A percentile compares a stretch with the other conserved stretches of the same genome.
phyloP scores from a whole-genome alignment of 2,797 vertebrate genomes.

The Geotria australis region DNA sequence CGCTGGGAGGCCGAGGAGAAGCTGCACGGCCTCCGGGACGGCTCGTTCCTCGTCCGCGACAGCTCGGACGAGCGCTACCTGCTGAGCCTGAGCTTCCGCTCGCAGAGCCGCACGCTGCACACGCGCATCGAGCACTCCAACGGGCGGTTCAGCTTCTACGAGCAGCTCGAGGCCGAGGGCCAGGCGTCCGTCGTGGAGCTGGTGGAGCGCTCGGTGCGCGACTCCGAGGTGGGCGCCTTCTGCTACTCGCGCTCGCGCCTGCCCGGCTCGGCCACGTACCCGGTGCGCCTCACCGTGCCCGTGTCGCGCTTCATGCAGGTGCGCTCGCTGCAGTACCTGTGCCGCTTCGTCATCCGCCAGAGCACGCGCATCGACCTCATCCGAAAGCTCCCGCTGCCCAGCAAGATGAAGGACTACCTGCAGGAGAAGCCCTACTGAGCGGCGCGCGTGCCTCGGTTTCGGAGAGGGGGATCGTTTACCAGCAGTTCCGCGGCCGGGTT shows the following conservation, averaged over 20 bases:
- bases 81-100: slow-evolving; percentile 88
- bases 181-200: slow-evolving; percentile 90
- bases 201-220: slow-evolving; percentile 84
- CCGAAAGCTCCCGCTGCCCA: slow-evolving; percentile 97
- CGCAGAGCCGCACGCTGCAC: slow-evolving; percentile 83
- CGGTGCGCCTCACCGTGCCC: slow-evolving; percentile 73
- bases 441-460: slow-evolving; percentile 4
- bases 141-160: slow-evolving; percentile 94
- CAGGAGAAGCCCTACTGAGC: slow-evolving; percentile 99
- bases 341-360: slow-evolving; percentile 88
- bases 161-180: slow-evolving; percentile 87
- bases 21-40: slow-evolving; percentile 53
- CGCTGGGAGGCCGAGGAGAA: slow-evolving; percentile 96
- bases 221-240: slow-evolving; percentile 93
- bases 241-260: slow-evolving; percentile 86
- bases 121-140: slow-evolving; percentile 95
- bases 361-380: slow-evolving; percentile 95
- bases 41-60: slow-evolving; percentile 80
- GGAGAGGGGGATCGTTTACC: no score
- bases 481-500: no score
- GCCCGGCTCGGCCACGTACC: slow-evolving; percentile 86
- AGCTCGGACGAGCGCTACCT: slow-evolving; percentile 92
- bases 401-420: slow-evolving; percentile 99
- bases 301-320: slow-evolving; percentile 98
- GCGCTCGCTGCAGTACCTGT: slow-evolving; percentile 87